Base-by-base conservation (phyloP, 2,113 vertebrate species). In the Solea solea region DNA sequence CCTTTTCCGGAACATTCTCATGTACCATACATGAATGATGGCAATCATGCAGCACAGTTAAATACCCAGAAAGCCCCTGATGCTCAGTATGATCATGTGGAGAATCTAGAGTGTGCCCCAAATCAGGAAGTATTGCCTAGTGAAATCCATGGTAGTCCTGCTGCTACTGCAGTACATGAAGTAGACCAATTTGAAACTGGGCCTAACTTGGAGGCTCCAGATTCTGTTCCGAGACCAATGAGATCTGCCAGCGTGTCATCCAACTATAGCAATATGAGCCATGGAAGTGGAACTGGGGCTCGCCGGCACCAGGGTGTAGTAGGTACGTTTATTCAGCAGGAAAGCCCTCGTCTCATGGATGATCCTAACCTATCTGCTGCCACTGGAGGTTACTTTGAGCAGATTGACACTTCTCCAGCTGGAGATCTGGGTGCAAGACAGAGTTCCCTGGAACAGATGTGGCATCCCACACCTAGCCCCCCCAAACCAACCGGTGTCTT, bases 301-400 rank as follows among this genome's bases (percentile, higher is more conserved):
- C 90, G 93, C 1, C 77, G 95, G 39, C 94, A 93, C n/a, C 95
- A 94, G 0, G 96, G 96, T 46, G 86, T 93, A 0, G 86, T 88
- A 0, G 95, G 95, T 9, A 99, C 97, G 0, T 99, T 99, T 74
- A 99, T 98, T 83, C 98, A 99, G 75, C 97, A 98, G 59, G 97
- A 99, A 75, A 97, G 94, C 1, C 96, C 95, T 7, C 97, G 94
- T 3, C 95, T 95, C 2, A 88, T 94, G 8, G 94, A 96, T 5
- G 95, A 96, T 7, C 64, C 74, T 6, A 76, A 60, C 50, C 52
- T 82, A 1, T 8, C 86, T 39, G 78, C 88, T 3, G 81, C 92
- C 2, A 54, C 94, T 1, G 90, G 91, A 11, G 91, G 91, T 52
- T 99, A 98, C 87, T 99, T 99, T 86, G 95, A 98, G 84, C 98